Evolutionary conservation across 2,113 vertebrate species (phyloP), one percentile per base, ranked within the genome.

Genomic region (Serinus canaria): DNA sequence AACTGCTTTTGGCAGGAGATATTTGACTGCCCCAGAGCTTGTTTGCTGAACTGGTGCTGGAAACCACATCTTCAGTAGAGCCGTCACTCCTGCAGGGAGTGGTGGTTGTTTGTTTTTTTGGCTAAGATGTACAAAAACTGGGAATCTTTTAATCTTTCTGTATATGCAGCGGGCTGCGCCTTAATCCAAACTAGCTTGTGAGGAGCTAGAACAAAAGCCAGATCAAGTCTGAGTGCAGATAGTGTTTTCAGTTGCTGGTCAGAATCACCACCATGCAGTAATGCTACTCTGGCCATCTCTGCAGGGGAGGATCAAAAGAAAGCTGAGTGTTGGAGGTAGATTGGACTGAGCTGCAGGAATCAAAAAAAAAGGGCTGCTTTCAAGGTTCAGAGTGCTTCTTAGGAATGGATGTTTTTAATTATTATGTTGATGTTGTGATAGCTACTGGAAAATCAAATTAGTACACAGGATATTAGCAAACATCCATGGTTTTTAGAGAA

Each of bases 371-470:
- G 12, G 27, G 6, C 35, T 70, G 18, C 37, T 89, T 66, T 93
- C 43, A 18, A 91, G 87, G 47, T 94, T 80, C 46, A 67, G 66
- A 47, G 39, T 66, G 43, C 3, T 3, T 85, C 33, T 91, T 59
- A 83, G 63, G 46, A 91, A 95, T 91, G 47, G 0, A 19, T 83
- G 35, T 6, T 83, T 76, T 92, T 59, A 78, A 68, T 93, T 92
- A 53, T 66, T 50, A 35, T 70, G 69, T 80, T 58, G 63, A 4
- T 90, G 50, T 87, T 82, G 66, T 83, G 56, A 68, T 88, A 79
- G 58, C 41, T 78, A 60, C 52, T 91, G 77, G 83, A 84, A 97
- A 94, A 97, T 90, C 7, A 0, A 83, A 88, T 95, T 90, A 94
- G 22, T 90, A 72, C 15, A 35, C 55, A 49, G 55, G 66, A 56